Evolutionary conservation across 2,888 invertebrate genomes (phyloP), one percentile per base, ranked within the genome.

Genomic region (Drosophila nr. perissopoda): DNA sequence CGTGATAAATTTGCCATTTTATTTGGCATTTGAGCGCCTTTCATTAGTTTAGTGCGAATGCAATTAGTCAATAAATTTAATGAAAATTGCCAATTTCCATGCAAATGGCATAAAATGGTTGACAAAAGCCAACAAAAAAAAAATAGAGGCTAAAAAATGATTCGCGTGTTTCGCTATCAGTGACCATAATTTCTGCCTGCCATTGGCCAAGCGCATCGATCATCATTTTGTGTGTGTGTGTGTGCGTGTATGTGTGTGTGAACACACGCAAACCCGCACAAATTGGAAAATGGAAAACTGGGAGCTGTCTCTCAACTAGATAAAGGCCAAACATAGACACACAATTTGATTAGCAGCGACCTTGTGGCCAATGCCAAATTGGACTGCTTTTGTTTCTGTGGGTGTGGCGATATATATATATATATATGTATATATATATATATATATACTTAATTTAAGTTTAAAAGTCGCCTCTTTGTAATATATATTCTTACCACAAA

Each of bases 51-150:
- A 57, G 52, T 75, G 71, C 75, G 75, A 86, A 83, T 87, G 89
- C 90, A 87, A 90, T 88, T 86, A 86, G 80, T 78, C 83, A 90
- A 90, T 87, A 90, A 87, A 86, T 81, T 86, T 76, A 70, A 86
- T 90, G 87, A 72, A 87, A 86, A 87, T 79, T 74, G 75, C 73
- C 80, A 74, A 78, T 74, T 81, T 64, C 76, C 87, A 87, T 90
- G 90, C 87, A 76, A 87, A 70, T 62, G 78, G 56, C 88, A 80
- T 58, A 63, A 77, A 66, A 71, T 73, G 59, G 49, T 68, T 81
- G 73, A 70, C 75, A 62, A 60, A 56, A 34, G 18, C 2, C 6
- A 27, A 4, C n/a, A 25, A 4, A 25, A 11, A 25, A 4, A 25
- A 11, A n/a, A 34, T 0, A 11, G 4, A 3, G 13, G 21, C 8